Base-by-base conservation (phyloP, 92 coral and sea anemone species). In the Porites lobata region DNA sequence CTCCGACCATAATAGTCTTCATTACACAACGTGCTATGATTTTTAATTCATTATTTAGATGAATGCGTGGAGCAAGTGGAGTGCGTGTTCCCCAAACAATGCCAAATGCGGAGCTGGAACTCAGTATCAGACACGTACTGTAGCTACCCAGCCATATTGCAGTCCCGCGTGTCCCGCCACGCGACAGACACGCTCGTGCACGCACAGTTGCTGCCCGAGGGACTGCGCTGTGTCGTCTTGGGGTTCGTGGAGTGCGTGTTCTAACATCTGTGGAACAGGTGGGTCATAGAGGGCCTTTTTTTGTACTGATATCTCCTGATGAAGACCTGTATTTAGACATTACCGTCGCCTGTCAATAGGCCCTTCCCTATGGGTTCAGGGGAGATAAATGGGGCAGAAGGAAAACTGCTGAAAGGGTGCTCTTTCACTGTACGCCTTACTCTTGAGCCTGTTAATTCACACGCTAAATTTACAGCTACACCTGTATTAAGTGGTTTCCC, bases 191-290 rank as follows among this genome's bases (percentile, higher is more conserved):
- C 91, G 90, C 19, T 50, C 86, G 13, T 95, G 96, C 74, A 86
- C 88, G 2, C 98, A 96, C 75, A 96, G 99, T 47, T 97, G 99
- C 79, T 97, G 99, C 63, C 99, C 99, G 13, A 94, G 90, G 7
- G 82, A 93, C 83, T 97, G 99, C 69, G 89, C 71, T 22, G 89
- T 92, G 76, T 91, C 91, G 26, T 20, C 85, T 17, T 97, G 99
- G 99, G 58, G 91, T 14, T 50, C 91, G 14, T 97, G 98, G 98
- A 73, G 92, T 68, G 26, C 95, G 7, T 97, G 99, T 52, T 89
- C 99, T 9, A 82, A 89, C 17, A 95, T 97, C 4, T 97, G 99
- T 83, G 98, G 98, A 3, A 63, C 85, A 43, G 98, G 99, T 97
- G 54, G 38, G 95, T 83, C 0, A 1, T 54, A 1, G 15, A 13